Base-by-base conservation (phyloP, 2,113 vertebrate species). In the Limanda limanda region DNA sequence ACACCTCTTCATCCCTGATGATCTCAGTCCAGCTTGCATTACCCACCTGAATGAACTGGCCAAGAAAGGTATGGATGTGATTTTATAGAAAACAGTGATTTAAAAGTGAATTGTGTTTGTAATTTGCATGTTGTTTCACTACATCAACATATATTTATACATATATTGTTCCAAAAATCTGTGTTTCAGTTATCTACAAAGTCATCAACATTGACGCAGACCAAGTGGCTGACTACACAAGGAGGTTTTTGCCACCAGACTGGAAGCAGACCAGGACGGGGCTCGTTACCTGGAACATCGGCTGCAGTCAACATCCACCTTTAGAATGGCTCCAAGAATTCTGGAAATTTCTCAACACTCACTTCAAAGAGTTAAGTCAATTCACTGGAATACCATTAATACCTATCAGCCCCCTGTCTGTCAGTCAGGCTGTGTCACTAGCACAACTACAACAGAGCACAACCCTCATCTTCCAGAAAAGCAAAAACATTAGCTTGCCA, bases 371-470 rank as follows among this genome's bases (percentile, higher is more conserved):
- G 55, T 84, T 97, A 76, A 72, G 76, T 23, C 3, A 27, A 37
- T 93, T 96, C 64, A 75, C 79, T 75, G 93, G 90, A 6, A 86
- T 96, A 15, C 95, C 95, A 57, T 88, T 97, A 48, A 89, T 97
- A 84, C 91, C 95, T 3, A 59, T 96, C 40, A 85, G 84, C 55
- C 71, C 90, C 0, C 64, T 93, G 48, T 79, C 84, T 40, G 57
- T 4, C 52, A 45, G 52, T 58, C 75, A 58, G 47, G 68, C 67
- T 58, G 18, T 95, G 31, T 14, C 3, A 58, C 79, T 96, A 21
- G 94, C 94, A 70, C 93, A 75, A 11, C 52, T 96, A 64, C 76
- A 91, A 45, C 58, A 80, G 2, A 91, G 88, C 5, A 78, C 94
- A 51, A 90, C 92, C 2, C 84, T 95, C 8, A 89, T 96, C 57